These are phyloP conservation scores for Saguinus imperator DNA, from an alignment of 2,113 vertebrate genomes.

Conservation along the genomic window DNA sequence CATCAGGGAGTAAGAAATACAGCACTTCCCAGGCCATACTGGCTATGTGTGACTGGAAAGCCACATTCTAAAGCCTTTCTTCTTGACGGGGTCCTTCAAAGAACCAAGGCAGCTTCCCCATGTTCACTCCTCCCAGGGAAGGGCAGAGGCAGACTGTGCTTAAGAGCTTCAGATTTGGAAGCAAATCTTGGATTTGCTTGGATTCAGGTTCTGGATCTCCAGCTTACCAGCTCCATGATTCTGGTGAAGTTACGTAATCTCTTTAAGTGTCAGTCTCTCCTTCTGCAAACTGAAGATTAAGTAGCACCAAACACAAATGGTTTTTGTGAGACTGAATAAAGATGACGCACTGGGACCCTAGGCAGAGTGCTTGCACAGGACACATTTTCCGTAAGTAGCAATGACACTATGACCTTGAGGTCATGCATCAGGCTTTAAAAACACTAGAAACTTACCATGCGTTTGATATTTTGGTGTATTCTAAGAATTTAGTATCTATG, in stretches of 20 bases:
- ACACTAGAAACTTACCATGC: not conserved
- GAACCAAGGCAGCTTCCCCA: accelerated
- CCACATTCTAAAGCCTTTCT: not conserved
- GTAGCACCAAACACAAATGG: accelerated
- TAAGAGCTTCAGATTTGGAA: not conserved
- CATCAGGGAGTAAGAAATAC: not conserved
- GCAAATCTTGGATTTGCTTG: not conserved
- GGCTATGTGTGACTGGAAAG: not conserved
- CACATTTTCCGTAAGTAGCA: not conserved
- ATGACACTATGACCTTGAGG: not conserved
- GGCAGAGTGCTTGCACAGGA: not conserved
- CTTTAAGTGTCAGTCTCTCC: not conserved
- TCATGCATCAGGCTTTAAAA: not conserved
- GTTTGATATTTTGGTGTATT: not conserved
- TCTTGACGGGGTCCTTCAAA: not conserved
- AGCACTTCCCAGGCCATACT: not conserved
- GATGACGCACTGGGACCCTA: accelerated
- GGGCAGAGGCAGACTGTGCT: not conserved
- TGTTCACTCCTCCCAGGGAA: not conserved
- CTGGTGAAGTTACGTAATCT: too few relatives aligned
- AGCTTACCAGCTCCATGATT: not conserved
- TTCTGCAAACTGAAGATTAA: not conserved
- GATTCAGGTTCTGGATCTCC: not conserved
- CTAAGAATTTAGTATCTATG: not conserved
- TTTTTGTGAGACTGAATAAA: not conserved